phyloP scores from a whole-genome alignment of 2,113 vertebrate genomes.

The Leucopsar rothschildi region DNA sequence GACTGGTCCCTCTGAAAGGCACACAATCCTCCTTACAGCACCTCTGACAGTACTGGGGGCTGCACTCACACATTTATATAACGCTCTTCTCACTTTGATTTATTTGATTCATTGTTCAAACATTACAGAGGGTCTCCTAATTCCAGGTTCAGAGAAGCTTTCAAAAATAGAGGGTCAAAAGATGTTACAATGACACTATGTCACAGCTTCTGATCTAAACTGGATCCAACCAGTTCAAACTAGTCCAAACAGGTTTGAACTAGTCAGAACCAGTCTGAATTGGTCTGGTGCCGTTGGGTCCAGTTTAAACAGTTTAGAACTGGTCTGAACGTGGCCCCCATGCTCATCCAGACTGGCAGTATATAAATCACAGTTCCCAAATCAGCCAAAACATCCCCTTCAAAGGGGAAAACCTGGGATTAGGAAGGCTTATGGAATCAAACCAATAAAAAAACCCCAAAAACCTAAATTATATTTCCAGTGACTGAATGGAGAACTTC shows the following conservation, averaged over 20 bases:
- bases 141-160: background rate
- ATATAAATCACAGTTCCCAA: background rate
- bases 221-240: background rate
- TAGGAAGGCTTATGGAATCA: background rate
- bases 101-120: background rate
- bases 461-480: background rate
- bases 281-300: accelerated
- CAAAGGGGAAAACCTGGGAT: background rate
- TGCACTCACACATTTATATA: background rate
- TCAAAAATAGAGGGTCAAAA: background rate
- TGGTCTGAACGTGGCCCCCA: accelerated
- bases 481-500: background rate
- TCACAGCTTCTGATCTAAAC: background rate
- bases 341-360: background rate
- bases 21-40: background rate
- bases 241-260: background rate
- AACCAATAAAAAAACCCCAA: background rate
- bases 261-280: background rate
- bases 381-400: background rate
- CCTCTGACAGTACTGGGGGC: background rate
- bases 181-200: background rate
- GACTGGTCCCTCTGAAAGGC: background rate
- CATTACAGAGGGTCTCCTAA: background rate
- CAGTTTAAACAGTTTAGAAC: background rate
- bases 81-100: background rate